These are phyloP conservation scores for Polyodon spathula DNA, from an alignment of 2,113 vertebrate species.

Conservation along the genomic window DNA sequence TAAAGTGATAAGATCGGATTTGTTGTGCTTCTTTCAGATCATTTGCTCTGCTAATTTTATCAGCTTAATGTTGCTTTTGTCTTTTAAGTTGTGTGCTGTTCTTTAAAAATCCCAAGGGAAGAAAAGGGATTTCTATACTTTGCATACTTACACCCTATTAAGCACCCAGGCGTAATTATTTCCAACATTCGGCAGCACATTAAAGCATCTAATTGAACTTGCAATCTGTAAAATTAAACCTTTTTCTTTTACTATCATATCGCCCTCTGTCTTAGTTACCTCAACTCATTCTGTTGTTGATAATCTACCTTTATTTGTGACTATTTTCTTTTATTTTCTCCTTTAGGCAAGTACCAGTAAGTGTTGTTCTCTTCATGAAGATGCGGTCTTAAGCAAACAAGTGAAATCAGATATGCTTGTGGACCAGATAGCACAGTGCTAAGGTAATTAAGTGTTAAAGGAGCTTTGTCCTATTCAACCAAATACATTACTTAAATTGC, in stretches of 20 bases:
- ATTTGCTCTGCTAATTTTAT: conserved; percentile 97
- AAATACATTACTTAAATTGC: too few relatives aligned
- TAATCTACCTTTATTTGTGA: conserved; percentile 41
- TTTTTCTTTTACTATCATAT: conserved; percentile 54
- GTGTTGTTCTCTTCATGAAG: conserved; percentile 4
- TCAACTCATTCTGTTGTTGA: conserved; percentile 50
- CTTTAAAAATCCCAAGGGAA: conserved; percentile 74
- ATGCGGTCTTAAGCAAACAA: neutral
- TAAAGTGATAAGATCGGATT: conserved; percentile 75
- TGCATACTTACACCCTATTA: conserved; percentile 85
- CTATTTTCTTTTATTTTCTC: conserved; percentile 33
- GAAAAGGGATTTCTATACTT: conserved; percentile 86
- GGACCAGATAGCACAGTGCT: too few relatives aligned
- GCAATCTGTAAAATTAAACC: conserved; percentile 81
- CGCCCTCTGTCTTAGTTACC: conserved; percentile 64
- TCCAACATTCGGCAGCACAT: conserved; percentile 73
- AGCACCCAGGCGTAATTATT: conserved; percentile 88
- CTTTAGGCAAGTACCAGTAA: conserved; percentile 33
- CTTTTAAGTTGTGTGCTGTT: conserved; percentile 78
- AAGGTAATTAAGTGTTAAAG: too few relatives aligned
- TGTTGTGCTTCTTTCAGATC: conserved; percentile 84
- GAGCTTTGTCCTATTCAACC: too few relatives aligned
- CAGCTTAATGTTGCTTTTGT: conserved; percentile 88
- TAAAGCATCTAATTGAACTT: conserved; percentile 84
- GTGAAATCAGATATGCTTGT: neutral